Evolutionary conservation across 2,113 vertebrate genomes (phyloP).

Genomic region (Calcarius ornatus): DNA sequence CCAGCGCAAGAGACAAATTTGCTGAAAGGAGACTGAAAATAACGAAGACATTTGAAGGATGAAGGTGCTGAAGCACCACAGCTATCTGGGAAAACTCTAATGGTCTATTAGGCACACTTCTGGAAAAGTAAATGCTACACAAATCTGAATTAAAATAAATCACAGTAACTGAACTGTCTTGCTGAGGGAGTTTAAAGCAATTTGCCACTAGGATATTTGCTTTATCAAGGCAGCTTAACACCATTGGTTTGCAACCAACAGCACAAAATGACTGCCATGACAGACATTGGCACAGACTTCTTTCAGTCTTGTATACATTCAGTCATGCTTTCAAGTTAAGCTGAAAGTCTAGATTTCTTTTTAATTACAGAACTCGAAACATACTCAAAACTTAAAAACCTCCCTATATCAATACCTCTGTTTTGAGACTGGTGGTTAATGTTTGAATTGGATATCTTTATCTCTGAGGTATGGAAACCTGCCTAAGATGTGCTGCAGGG

Average conservation of each 20-base stretch:
- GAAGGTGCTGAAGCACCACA: slow-evolving; percentile 58
- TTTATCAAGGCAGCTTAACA: not conserved
- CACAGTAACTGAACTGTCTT: slow-evolving; percentile 23
- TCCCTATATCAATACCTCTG: not conserved
- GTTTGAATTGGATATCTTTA: not conserved
- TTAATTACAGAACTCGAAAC: not conserved
- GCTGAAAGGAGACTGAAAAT: slow-evolving; percentile 16
- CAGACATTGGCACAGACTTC: not conserved
- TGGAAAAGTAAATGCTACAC: slow-evolving; percentile 21
- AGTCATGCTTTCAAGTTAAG: not conserved
- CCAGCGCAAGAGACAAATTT: not conserved
- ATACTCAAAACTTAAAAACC: not conserved
- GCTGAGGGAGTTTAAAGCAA: slow-evolving; percentile 34
- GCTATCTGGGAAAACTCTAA: slow-evolving; percentile 47
- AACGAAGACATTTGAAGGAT: slow-evolving; percentile 60
- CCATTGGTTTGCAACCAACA: not conserved
- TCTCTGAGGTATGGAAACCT: not conserved
- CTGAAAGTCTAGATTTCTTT: not conserved
- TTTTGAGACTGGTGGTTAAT: not conserved
- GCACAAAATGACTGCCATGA: not conserved
- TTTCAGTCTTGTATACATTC: not conserved
- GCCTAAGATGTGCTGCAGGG: not conserved
- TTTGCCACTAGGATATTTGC: not conserved
- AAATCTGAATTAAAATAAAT: slow-evolving; percentile 61
- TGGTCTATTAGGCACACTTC: slow-evolving; percentile 56